Conservation (phyloP, 2,797 vertebrate genomes). For the Enteromius mattozi region DNA sequence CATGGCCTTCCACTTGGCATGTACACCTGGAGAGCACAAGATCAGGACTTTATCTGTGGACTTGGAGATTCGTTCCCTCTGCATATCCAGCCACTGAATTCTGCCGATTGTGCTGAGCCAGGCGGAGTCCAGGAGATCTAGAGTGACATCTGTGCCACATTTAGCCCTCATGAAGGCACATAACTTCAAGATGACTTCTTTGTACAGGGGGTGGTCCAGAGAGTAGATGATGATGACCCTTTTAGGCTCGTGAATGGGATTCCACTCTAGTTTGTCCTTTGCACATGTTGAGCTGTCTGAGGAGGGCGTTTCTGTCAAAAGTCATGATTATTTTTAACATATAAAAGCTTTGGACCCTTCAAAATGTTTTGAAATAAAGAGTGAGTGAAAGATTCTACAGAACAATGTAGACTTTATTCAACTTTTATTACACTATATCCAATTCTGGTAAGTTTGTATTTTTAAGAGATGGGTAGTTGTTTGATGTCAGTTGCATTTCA, state of each 20-base stretch:
- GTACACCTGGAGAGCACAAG: conserved; percentile 89
- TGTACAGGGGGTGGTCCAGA: conserved; percentile 87
- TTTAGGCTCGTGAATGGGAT: conserved; percentile 61
- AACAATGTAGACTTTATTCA: background rate
- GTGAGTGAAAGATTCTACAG: background rate
- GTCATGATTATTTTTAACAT: background rate
- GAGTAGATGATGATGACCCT: conserved; percentile 92
- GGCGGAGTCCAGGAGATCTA: conserved; percentile 87
- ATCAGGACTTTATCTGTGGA: conserved; percentile 88
- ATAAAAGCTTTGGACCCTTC: background rate
- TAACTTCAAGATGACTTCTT: conserved; percentile 88
- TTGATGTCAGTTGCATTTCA: too few species aligned
- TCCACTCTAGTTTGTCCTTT: background rate
- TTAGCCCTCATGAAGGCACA: conserved; percentile 84
- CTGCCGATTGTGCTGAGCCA: conserved; percentile 82
- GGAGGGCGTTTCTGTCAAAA: conserved; percentile 24
- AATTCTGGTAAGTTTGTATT: background rate
- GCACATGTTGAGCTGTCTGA: conserved; percentile 11
- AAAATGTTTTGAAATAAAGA: background rate
- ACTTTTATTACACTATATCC: background rate
- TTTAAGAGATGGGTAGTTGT: too few species aligned
- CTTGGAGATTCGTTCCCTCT: conserved; percentile 83
- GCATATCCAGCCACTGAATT: conserved; percentile 88
- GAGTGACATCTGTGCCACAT: conserved; percentile 87
- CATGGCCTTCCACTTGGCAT: conserved; percentile 92